phyloP scores from a whole-genome alignment of 2,888 invertebrate species.

The Tipula vernalis region DNA sequence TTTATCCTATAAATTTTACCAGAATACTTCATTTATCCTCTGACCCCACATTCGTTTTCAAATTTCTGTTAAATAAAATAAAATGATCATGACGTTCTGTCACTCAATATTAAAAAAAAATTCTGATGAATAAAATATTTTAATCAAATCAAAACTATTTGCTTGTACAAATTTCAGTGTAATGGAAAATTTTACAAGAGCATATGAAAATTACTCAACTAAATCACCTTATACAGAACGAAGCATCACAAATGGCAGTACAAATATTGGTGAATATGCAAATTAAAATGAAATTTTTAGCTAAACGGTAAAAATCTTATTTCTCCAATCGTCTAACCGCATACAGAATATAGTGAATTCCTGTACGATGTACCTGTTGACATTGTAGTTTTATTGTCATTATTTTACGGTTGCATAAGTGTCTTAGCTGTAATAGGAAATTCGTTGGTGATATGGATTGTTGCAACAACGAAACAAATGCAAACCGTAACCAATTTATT shows the following conservation, averaged over 20 bases:
- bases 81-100: too few relatives aligned
- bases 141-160: not conserved
- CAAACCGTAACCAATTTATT: constrained; percentile 76
- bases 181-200: not conserved
- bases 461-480: constrained; percentile 64
- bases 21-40: too few relatives aligned
- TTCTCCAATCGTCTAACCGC: too few relatives aligned
- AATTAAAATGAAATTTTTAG: not conserved
- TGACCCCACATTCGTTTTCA: too few relatives aligned
- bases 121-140: not conserved
- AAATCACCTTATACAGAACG: not conserved
- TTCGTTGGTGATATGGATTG: constrained; percentile 73
- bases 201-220: not conserved
- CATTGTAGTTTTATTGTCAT: constrained; percentile 58
- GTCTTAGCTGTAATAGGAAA: constrained; percentile 72
- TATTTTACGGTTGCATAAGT: constrained; percentile 72
- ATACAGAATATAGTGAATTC: not conserved
- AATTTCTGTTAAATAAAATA: too few relatives aligned
- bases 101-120: too few relatives aligned
- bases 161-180: not conserved
- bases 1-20: too few relatives aligned
- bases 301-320: too few relatives aligned
- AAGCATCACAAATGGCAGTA: not conserved
- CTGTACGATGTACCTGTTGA: constrained; percentile 40
- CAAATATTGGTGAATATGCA: not conserved